phyloP scores from a whole-genome alignment of 92 coral and sea anemone species.

The Palythoa heliodiscus region DNA sequence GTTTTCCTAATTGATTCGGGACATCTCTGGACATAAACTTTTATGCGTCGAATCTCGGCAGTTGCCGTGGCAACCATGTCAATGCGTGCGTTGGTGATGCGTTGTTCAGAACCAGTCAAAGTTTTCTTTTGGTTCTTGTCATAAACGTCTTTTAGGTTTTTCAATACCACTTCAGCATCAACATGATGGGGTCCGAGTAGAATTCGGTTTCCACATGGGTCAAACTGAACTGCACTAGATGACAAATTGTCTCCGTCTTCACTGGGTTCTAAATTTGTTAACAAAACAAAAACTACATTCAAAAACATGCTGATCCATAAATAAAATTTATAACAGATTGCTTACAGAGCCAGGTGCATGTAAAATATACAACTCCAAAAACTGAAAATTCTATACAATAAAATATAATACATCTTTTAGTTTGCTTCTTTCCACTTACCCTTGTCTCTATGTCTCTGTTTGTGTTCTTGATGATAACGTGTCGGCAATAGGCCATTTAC shows the following conservation, averaged over 20 bases:
- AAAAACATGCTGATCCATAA: not conserved
- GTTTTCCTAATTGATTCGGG: slow-evolving; percentile 77
- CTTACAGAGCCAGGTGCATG: too few relatives aligned
- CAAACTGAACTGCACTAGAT: slow-evolving; percentile 27
- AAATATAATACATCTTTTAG: too few relatives aligned
- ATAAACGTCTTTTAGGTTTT: slow-evolving; percentile 71
- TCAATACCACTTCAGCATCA: slow-evolving; percentile 56
- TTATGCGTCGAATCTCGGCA: slow-evolving; percentile 63
- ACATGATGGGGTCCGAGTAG: slow-evolving; percentile 29
- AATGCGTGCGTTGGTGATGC: slow-evolving; percentile 59
- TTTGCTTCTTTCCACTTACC: too few relatives aligned
- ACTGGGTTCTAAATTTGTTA: not conserved
- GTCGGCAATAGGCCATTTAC: too few relatives aligned
- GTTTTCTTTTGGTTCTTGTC: slow-evolving; percentile 75
- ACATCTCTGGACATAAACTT: slow-evolving; percentile 81
- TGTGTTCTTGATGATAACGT: too few relatives aligned
- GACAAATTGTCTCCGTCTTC: not conserved
- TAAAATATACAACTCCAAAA: too few relatives aligned
- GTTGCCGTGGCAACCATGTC: slow-evolving; percentile 64
- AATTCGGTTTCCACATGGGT: slow-evolving; percentile 32
- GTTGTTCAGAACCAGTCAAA: slow-evolving; percentile 67
- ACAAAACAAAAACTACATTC: not conserved
- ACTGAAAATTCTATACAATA: too few relatives aligned
- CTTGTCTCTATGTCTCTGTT: too few relatives aligned
- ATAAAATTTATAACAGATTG: too few relatives aligned